Percentiles rank a stretch among this genome's conserved stretches.
Conservation (phyloP, 64 coral and sea anemone genomes). For the Astreopora myriophthalma region DNA sequence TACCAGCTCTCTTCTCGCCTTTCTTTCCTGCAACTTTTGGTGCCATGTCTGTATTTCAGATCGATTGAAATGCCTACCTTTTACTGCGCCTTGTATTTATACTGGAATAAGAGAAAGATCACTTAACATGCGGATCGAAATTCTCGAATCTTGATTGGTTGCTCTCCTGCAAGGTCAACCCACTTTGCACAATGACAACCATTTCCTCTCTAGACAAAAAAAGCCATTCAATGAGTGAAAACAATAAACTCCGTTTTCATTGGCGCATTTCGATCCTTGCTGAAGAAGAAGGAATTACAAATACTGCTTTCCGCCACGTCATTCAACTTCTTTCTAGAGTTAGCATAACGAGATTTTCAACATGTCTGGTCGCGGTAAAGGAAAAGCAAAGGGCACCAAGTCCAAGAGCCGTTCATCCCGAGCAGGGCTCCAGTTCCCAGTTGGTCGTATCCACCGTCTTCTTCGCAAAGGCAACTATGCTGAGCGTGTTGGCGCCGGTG, state of each 20-base stretch:
- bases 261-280: conserved; percentile 23
- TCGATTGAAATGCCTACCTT: background rate
- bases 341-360: background rate
- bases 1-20: conserved; percentile 43
- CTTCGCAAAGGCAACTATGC: conserved; percentile 37
- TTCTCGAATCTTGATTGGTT: background rate
- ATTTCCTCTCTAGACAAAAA: background rate
- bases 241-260: background rate
- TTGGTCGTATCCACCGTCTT: conserved; percentile 35
- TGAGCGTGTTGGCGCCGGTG: conserved; percentile 27
- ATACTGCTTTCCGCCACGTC: background rate
- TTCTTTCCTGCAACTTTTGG: conserved; percentile 44
- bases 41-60: background rate
- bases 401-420: conserved; percentile 28
- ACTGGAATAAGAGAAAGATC: background rate
- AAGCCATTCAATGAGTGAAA: background rate
- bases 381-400: conserved; percentile 31
- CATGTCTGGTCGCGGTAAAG: conserved; percentile 31
- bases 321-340: background rate
- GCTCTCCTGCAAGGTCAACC: background rate
- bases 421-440: conserved; percentile 38
- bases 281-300: background rate
- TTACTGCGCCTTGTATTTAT: background rate
- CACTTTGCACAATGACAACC: background rate
- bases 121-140: conserved; percentile 13